phyloP scores from a whole-genome alignment of 2,797 vertebrate genomes.

The Euthynnus affinis region DNA sequence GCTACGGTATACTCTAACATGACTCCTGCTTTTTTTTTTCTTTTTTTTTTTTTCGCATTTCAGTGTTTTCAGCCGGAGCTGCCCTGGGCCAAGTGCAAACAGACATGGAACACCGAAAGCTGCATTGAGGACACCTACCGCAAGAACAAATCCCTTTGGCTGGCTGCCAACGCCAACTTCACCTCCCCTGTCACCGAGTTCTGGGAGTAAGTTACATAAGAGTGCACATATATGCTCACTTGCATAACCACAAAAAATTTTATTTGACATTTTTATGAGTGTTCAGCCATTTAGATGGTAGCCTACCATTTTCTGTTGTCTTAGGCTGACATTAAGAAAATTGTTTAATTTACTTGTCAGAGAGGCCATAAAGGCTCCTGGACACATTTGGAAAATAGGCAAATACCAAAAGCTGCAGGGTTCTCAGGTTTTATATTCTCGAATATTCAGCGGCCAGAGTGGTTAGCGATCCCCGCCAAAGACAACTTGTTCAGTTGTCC shows the following conservation, averaged over 20 bases:
- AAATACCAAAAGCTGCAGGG: background rate
- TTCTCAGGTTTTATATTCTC: background rate
- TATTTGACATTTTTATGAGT: background rate
- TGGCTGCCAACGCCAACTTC: slow-evolving; percentile 90
- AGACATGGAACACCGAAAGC: slow-evolving; percentile 92
- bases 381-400: background rate
- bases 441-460: background rate
- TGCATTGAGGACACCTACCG: slow-evolving; percentile 95
- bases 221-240: background rate
- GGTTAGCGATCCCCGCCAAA: background rate
- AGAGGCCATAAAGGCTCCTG: background rate
- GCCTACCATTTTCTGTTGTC: background rate
- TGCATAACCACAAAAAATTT: slow-evolving; percentile 3
- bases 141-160: slow-evolving; percentile 92
- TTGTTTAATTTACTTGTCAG: background rate
- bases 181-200: slow-evolving; percentile 96
- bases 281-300: background rate
- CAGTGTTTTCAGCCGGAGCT: slow-evolving; percentile 95
- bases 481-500: background rate
- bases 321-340: background rate
- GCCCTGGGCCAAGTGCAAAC: slow-evolving; percentile 95
- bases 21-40: background rate
- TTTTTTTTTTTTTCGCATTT: slow-evolving; percentile 77
- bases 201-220: slow-evolving; percentile 91
- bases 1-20: background rate